phyloP scores from a whole-genome alignment of 2,113 vertebrate species.

The Pao palembangensis region DNA sequence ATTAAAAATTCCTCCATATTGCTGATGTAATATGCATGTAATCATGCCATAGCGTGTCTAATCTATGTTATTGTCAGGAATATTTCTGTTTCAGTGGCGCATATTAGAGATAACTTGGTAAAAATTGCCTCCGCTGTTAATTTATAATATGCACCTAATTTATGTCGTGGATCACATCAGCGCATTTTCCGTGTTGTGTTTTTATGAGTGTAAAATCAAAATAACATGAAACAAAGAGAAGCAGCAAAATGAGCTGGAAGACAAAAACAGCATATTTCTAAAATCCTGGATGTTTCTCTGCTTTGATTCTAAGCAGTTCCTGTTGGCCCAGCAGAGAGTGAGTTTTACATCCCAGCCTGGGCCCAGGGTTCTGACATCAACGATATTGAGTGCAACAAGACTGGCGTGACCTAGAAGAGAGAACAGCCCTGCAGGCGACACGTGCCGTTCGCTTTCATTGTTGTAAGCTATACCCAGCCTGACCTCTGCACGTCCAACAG shows the following conservation, averaged over 20 bases:
- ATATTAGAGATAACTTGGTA: too few species aligned
- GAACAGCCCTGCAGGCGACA: conserved; percentile 52
- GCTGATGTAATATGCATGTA: too few species aligned
- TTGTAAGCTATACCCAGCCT: conserved; percentile 9
- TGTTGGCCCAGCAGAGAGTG: neutral
- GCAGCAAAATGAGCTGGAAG: neutral
- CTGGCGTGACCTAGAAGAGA: conserved; percentile 48
- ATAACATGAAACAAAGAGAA: neutral
- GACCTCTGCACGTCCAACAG: conserved; percentile 8
- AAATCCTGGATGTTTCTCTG: neutral
- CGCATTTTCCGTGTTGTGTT: too few species aligned
- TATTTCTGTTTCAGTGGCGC: too few species aligned
- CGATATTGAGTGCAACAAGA: conserved; percentile 39
- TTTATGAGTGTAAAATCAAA: neutral
- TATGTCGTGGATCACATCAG: too few species aligned
- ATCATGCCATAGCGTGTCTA: too few species aligned
- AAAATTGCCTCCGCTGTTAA: too few species aligned
- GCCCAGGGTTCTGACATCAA: conserved; percentile 12
- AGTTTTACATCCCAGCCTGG: neutral
- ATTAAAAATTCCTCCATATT: too few species aligned
- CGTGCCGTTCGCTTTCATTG: conserved; percentile 26
- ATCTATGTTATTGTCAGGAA: too few species aligned
- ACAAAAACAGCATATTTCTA: neutral
- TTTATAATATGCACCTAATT: too few species aligned
- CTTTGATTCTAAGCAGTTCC: neutral